These are phyloP conservation scores for Phaenicophaeus curvirostris DNA, from an alignment of 2,797 vertebrate genomes.

Conservation along the genomic window DNA sequence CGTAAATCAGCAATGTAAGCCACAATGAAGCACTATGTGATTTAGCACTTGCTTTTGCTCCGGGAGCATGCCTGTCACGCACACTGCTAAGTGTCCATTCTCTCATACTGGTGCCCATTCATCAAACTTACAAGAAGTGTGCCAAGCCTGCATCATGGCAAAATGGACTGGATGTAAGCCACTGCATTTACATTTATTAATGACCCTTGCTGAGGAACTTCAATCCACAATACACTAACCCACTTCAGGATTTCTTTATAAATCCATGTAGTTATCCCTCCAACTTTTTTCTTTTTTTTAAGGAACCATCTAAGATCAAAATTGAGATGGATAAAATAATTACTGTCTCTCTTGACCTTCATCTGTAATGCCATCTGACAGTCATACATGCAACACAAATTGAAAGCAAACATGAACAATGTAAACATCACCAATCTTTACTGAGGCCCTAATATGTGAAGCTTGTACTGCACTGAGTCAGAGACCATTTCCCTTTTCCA, in stretches of 20 bases:
- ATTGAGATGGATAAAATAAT: neutral
- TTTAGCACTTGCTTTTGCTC: neutral
- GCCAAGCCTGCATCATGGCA: neutral
- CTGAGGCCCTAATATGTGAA: slow-evolving; percentile 11
- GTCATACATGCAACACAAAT: slow-evolving; percentile 14
- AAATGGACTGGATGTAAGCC: neutral
- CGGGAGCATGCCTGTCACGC: neutral
- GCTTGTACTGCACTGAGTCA: neutral
- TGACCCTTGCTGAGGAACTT: neutral
- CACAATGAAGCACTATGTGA: neutral
- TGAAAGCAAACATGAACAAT: neutral
- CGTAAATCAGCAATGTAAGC: slow-evolving; percentile 14
- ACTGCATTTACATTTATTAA: neutral
- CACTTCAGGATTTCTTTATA: neutral
- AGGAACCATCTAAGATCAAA: neutral
- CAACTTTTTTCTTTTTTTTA: neutral
- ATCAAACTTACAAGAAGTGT: neutral
- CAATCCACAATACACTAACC: neutral
- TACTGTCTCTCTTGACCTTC: neutral
- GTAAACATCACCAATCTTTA: slow-evolving; percentile 37
- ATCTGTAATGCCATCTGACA: slow-evolving; percentile 25
- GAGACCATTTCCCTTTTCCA: neutral
- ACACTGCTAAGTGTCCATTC: neutral
- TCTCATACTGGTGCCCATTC: neutral
- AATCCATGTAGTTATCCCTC: neutral